These are phyloP conservation scores for Meiosimyza decipiens DNA, from an alignment of 2,888 invertebrate species.

Conservation along the genomic window DNA sequence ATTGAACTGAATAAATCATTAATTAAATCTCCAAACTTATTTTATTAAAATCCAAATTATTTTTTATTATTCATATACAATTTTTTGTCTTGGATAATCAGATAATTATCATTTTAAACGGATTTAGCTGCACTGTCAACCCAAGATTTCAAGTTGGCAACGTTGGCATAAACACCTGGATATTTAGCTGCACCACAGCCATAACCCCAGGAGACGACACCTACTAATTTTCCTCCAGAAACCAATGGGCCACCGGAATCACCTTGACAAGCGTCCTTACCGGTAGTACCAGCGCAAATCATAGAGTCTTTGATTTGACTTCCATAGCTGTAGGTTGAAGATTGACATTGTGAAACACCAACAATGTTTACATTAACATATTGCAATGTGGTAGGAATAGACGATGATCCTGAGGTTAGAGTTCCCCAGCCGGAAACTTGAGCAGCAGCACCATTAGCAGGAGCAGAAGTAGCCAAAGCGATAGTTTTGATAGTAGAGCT, in stretches of 20 bases:
- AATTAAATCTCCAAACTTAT: too few species aligned
- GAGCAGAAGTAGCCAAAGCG: conserved; percentile 58
- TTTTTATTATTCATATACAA: too few species aligned
- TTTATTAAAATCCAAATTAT: too few species aligned
- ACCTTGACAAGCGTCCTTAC: conserved; percentile 58
- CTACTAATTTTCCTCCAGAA: conserved; percentile 49
- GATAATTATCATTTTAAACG: too few species aligned
- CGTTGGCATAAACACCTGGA: conserved; percentile 52
- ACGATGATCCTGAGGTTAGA: conserved; percentile 49
- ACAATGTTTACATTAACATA: conserved; percentile 65
- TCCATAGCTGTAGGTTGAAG: conserved; percentile 64
- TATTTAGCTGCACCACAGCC: conserved; percentile 52
- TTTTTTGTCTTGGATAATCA: too few species aligned
- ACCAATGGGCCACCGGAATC: conserved; percentile 62
- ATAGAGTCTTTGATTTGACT: conserved; percentile 45
- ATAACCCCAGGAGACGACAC: conserved; percentile 60
- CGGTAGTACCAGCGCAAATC: conserved; percentile 53
- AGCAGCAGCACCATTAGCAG: conserved; percentile 44
- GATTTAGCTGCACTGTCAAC: conserved; percentile 26
- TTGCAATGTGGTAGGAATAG: conserved; percentile 62
- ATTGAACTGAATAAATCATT: too few species aligned
- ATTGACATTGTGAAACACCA: conserved; percentile 63
- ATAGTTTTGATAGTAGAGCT: conserved; percentile 64
- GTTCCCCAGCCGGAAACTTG: conserved; percentile 51
- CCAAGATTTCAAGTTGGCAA: conserved; percentile 44